A percentile compares a stretch with the other conserved stretches of the same genome.
Evolutionary conservation across 2,888 invertebrate species (phyloP).

Genomic region (Tuberolachnus salignus): DNA sequence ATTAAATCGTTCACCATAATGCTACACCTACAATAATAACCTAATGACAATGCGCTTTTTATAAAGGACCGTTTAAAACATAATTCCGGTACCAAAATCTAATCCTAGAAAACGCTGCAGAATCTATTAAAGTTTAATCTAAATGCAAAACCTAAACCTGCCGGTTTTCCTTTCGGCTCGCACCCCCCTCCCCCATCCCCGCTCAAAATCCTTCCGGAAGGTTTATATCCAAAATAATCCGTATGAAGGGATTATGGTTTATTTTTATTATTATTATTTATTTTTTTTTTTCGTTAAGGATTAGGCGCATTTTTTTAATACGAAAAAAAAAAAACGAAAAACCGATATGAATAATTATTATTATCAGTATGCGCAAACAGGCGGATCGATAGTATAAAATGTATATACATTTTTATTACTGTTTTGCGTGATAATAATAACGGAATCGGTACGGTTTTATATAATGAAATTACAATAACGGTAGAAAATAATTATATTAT

Average conservation of each 20-base stretch:
- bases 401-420: background rate
- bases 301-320: conserved; percentile 4
- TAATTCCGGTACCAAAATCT: conserved; percentile 15
- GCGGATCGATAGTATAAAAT: background rate
- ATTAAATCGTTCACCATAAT: background rate
- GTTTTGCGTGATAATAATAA: too few species aligned
- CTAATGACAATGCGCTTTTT: too few species aligned
- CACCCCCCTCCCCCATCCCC: background rate
- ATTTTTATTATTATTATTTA: background rate
- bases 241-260: conserved; percentile 20
- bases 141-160: conserved; percentile 22
- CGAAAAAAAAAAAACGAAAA: background rate
- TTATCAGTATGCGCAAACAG: too few species aligned
- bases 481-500: too few species aligned
- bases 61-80: background rate
- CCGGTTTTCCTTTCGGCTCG: background rate
- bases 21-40: background rate
- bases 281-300: background rate
- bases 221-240: conserved; percentile 34
- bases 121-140: conserved; percentile 25
- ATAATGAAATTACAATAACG: too few species aligned
- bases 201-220: background rate
- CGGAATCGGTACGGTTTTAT: too few species aligned
- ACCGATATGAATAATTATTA: background rate
- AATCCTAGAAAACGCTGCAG: conserved; percentile 11